A percentile compares a stretch with the other conserved stretches of the same genome.
phyloP scores from a whole-genome alignment of 2,888 invertebrate genomes.

The Idaea aversata region DNA sequence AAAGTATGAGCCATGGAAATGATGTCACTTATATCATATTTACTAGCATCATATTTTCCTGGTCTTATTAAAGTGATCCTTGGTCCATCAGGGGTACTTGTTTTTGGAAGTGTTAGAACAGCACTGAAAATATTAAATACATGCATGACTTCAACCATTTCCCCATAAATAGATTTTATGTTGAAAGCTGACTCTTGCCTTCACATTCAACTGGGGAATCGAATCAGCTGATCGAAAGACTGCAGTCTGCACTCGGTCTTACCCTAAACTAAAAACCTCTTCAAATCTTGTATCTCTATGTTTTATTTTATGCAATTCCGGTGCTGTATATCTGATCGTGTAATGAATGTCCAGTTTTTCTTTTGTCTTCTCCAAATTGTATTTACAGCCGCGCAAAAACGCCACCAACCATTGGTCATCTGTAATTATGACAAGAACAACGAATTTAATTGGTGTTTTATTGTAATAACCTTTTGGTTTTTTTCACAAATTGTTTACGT shows the following conservation, averaged over 20 bases:
- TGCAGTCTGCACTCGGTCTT: slow-evolving; percentile 8
- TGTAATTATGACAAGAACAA: slow-evolving; percentile 24
- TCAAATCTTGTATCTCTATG: slow-evolving; percentile 42
- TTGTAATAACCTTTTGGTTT: no score
- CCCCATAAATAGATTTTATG: no score
- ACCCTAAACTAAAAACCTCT: slow-evolving; percentile 52
- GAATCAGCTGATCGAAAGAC: not conserved
- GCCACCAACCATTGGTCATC: slow-evolving; percentile 82
- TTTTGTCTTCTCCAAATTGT: slow-evolving; percentile 81
- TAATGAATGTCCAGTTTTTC: slow-evolving; percentile 82
- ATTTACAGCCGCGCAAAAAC: slow-evolving; percentile 83
- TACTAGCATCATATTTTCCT: slow-evolving; percentile 67
- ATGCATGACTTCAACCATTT: not conserved
- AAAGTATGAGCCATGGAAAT: slow-evolving; percentile 38
- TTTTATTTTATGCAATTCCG: slow-evolving; percentile 64
- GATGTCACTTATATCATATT: slow-evolving; percentile 46
- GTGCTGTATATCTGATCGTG: slow-evolving; percentile 70
- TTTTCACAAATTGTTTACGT: no score
- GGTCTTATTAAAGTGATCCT: slow-evolving; percentile 74
- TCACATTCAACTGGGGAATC: not conserved
- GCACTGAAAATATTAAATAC: slow-evolving; percentile 31
- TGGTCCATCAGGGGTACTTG: slow-evolving; percentile 50
- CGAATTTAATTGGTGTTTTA: not conserved
- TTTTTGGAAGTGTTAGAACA: slow-evolving; percentile 46
- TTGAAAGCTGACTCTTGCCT: no score